Evolutionary conservation across 2,888 invertebrate genomes (phyloP).

Genomic region (Platypus cylindrus): DNA sequence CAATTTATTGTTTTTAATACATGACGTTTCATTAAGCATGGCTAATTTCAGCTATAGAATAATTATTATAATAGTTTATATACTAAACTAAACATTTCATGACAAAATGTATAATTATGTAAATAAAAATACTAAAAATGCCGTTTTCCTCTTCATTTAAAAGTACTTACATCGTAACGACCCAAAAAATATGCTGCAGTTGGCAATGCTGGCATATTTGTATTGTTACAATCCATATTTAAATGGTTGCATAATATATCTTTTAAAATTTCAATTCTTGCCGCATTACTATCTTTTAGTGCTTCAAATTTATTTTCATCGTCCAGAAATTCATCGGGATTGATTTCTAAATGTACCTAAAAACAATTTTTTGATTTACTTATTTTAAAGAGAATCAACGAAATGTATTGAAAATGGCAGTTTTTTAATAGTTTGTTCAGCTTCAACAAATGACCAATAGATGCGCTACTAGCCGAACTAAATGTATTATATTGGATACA

Average conservation of each 20-base stretch:
- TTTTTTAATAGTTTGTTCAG: background rate
- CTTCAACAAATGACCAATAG: no score
- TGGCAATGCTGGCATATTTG: constrained; percentile 34
- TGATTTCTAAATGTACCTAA: constrained; percentile 71
- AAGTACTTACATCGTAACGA: constrained; percentile 65
- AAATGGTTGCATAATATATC: constrained; percentile 62
- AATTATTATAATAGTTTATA: no score
- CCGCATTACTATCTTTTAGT: constrained; percentile 49
- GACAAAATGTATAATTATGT: no score
- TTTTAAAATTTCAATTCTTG: constrained; percentile 64
- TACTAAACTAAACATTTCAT: no score
- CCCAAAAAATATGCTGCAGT: constrained; percentile 67
- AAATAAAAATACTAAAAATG: no score
- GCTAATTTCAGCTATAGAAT: constrained; percentile 53
- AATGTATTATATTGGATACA: no score
- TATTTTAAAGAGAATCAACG: background rate
- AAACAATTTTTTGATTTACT: constrained; percentile 6
- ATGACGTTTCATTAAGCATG: constrained; percentile 45
- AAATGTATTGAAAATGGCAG: background rate
- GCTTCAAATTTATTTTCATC: constrained; percentile 46
- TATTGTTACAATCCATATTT: constrained; percentile 45
- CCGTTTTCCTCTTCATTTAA: background rate
- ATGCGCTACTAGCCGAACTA: no score
- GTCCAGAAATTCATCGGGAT: constrained; percentile 52
- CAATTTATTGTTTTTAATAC: constrained; percentile 37